These are phyloP conservation scores for Daboia siamensis DNA, from an alignment of 2,113 vertebrate genomes.

Conservation along the genomic window DNA sequence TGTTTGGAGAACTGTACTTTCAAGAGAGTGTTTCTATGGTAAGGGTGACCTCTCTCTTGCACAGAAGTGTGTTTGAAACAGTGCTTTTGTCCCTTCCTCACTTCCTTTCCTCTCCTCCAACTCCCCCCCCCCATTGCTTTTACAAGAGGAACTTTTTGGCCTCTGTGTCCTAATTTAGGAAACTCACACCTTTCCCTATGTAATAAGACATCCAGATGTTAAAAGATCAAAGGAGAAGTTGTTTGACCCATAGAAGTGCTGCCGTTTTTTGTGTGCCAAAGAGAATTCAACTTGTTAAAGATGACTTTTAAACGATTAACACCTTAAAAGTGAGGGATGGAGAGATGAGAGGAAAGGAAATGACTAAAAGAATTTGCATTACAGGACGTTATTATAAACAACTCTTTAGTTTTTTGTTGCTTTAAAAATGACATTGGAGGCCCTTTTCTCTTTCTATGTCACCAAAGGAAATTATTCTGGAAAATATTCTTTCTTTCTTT, in stretches of 20 bases:
- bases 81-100: neutral
- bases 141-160: neutral
- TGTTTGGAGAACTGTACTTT: neutral
- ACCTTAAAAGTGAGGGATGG: neutral
- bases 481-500: neutral
- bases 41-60: neutral
- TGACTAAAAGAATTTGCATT: neutral
- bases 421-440: neutral
- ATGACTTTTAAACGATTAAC: neutral
- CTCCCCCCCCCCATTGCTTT: neutral
- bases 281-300: slow-evolving; percentile 23
- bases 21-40: neutral
- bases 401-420: neutral
- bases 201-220: neutral
- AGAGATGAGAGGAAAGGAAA: neutral
- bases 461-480: slow-evolving; percentile 12
- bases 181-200: neutral
- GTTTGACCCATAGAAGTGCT: slow-evolving; percentile 14
- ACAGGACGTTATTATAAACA: neutral
- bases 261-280: neutral
- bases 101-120: neutral
- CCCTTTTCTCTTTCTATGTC: neutral
- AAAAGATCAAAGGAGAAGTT: slow-evolving; percentile 10
- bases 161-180: neutral
- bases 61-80: neutral